A percentile compares a stretch with the other conserved stretches of the same genome.
phyloP scores from a whole-genome alignment of 1,140 invertebrate species.

The Aphis craccivora region DNA sequence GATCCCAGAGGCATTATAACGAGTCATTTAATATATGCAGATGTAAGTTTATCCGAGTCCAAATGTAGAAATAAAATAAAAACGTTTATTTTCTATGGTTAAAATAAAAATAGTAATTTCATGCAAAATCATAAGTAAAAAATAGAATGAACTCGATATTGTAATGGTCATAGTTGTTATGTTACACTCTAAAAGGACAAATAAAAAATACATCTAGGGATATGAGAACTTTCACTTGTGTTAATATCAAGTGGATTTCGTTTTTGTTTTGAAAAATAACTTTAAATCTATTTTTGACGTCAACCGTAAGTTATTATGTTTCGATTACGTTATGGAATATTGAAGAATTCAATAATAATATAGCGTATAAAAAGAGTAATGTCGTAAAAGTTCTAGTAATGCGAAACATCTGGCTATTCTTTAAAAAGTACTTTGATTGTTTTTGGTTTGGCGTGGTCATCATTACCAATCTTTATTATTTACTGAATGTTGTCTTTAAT shows the following conservation, averaged over 20 bases:
- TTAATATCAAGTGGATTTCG: neutral
- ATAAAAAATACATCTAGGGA: neutral
- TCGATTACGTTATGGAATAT: conserved; percentile 10
- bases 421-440: conserved; percentile 19
- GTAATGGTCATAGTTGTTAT: neutral
- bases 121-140: neutral
- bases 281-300: conserved; percentile 15
- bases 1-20: conserved; percentile 41
- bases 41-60: conserved; percentile 5
- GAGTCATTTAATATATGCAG: conserved; percentile 43
- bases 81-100: neutral
- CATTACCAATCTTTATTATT: neutral
- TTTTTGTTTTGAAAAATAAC: neutral
- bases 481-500: neutral
- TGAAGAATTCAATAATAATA: conserved; percentile 26
- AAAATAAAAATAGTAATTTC: conserved; percentile 14
- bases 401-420: conserved; percentile 22
- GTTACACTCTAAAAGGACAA: neutral
- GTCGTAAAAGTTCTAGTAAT: conserved; percentile 30
- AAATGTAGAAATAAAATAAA: conserved; percentile 20
- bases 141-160: neutral
- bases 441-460: neutral
- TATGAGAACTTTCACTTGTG: neutral
- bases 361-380: conserved; percentile 3
- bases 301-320: conserved; percentile 9